These are phyloP conservation scores for Harpalus rubripes DNA, from an alignment of 2,888 invertebrate genomes.

Conservation along the genomic window DNA sequence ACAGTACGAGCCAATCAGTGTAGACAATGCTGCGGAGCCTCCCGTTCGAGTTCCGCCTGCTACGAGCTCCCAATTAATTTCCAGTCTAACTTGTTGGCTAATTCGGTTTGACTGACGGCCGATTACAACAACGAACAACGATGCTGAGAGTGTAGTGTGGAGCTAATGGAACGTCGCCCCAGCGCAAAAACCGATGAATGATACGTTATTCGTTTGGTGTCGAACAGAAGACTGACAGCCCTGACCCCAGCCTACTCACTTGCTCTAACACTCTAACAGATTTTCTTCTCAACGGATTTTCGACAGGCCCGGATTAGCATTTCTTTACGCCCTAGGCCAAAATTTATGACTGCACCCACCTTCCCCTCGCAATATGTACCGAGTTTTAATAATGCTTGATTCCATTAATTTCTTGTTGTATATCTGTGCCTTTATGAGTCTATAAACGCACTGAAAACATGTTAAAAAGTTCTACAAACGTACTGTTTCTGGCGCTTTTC, in stretches of 20 bases:
- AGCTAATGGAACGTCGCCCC: slow-evolving; percentile 30
- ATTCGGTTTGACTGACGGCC: slow-evolving; percentile 70
- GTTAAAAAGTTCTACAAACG: no score
- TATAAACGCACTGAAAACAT: no score
- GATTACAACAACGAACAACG: slow-evolving; percentile 68
- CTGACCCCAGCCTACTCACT: slow-evolving; percentile 14
- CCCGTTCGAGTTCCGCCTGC: slow-evolving; percentile 36
- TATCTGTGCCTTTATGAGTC: no score
- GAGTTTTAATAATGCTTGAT: no score
- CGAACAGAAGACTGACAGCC: slow-evolving; percentile 17
- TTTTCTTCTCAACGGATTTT: slow-evolving; percentile 14
- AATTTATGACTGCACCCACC: no score
- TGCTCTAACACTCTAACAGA: not conserved
- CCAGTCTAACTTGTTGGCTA: slow-evolving; percentile 69
- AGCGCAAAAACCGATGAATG: slow-evolving; percentile 46
- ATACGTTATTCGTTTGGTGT: slow-evolving; percentile 54
- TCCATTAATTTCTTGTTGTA: no score
- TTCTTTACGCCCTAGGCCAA: no score
- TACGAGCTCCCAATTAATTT: slow-evolving; percentile 69
- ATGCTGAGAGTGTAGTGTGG: slow-evolving; percentile 6
- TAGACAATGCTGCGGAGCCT: slow-evolving; percentile 9
- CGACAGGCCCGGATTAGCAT: no score
- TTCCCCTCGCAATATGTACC: no score
- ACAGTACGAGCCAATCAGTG: slow-evolving; percentile 30
- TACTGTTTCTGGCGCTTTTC: no score